phyloP scores from a whole-genome alignment of 2,797 vertebrate species.

The Triplophysa yarkandensis region DNA sequence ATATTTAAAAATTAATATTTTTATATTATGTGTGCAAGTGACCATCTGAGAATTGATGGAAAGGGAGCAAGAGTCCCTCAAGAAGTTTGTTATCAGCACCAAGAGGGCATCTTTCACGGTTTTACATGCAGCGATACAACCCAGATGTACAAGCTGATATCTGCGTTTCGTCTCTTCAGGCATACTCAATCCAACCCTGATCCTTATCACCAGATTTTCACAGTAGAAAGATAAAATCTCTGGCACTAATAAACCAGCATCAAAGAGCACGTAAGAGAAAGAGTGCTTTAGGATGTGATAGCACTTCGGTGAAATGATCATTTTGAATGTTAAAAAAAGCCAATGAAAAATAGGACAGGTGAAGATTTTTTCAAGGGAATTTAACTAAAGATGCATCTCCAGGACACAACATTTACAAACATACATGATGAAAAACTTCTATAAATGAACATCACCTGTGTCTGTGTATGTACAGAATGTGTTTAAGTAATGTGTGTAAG shows the following conservation, averaged over 20 bases:
- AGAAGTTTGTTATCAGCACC: conserved; percentile 20
- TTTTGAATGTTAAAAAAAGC: not conserved
- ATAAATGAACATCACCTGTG: not conserved
- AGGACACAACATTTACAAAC: too few relatives aligned
- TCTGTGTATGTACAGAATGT: not conserved
- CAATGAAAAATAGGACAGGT: not conserved
- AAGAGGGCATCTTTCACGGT: not conserved
- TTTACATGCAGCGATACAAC: conserved; percentile 12
- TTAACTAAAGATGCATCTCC: too few relatives aligned
- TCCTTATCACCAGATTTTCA: conserved; percentile 22
- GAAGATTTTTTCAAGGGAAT: not conserved
- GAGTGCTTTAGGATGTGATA: not conserved
- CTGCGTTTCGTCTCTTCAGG: not conserved
- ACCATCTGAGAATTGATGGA: not conserved
- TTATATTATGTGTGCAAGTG: too few relatives aligned
- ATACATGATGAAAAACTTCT: not conserved
- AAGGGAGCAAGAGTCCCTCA: not conserved
- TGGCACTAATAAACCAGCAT: conserved; percentile 17
- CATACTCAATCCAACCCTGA: conserved; percentile 16
- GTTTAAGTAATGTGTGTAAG: not conserved
- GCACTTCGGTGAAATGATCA: conserved; percentile 20
- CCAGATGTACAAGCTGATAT: conserved; percentile 20
- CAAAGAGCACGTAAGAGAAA: conserved; percentile 6
- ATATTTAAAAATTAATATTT: too few relatives aligned
- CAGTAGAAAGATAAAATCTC: conserved; percentile 16